These are phyloP conservation scores for Polyodon spathula DNA, from an alignment of 2,113 vertebrate genomes.

Conservation along the genomic window DNA sequence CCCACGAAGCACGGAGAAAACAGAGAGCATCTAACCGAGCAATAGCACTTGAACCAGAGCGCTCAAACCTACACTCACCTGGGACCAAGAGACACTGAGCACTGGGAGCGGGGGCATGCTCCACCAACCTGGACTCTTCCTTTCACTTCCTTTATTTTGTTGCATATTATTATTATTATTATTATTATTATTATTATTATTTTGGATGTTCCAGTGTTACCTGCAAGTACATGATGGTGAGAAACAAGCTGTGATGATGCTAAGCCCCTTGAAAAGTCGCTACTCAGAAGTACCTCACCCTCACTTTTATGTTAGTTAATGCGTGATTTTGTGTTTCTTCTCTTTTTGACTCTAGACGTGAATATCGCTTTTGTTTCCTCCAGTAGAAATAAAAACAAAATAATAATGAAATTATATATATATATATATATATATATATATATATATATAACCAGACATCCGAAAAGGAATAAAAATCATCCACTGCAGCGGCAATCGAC, in stretches of 20 bases:
- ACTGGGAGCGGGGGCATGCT: conserved; percentile 35
- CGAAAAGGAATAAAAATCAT: conserved; percentile 24
- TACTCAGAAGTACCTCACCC: conserved; percentile 20
- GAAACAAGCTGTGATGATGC: conserved; percentile 22
- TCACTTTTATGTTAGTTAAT: conserved; percentile 44
- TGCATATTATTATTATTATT: conserved; percentile 29
- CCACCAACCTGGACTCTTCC: conserved; percentile 38
- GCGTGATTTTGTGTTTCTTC: conserved; percentile 61
- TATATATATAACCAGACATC: conserved; percentile 24
- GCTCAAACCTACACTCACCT: conserved; percentile 29
- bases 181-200: conserved; percentile 30
- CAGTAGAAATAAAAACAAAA: conserved; percentile 34
- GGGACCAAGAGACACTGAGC: conserved; percentile 84
- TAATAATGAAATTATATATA: conserved; percentile 47
- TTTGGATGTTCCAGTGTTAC: conserved; percentile 47
- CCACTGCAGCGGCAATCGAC: conserved; percentile 39
- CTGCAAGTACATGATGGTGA: conserved; percentile 17
- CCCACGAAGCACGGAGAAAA: conserved; percentile 82
- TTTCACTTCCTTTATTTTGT: conserved; percentile 16
- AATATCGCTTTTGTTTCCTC: conserved; percentile 33
- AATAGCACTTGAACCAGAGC: conserved; percentile 61
- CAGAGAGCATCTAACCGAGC: conserved; percentile 87
- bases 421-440: conserved; percentile 47
- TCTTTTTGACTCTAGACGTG: conserved; percentile 29
- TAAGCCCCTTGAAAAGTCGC: background rate